These are phyloP conservation scores for Muscina levida DNA, from an alignment of 2,888 invertebrate genomes.

Conservation along the genomic window DNA sequence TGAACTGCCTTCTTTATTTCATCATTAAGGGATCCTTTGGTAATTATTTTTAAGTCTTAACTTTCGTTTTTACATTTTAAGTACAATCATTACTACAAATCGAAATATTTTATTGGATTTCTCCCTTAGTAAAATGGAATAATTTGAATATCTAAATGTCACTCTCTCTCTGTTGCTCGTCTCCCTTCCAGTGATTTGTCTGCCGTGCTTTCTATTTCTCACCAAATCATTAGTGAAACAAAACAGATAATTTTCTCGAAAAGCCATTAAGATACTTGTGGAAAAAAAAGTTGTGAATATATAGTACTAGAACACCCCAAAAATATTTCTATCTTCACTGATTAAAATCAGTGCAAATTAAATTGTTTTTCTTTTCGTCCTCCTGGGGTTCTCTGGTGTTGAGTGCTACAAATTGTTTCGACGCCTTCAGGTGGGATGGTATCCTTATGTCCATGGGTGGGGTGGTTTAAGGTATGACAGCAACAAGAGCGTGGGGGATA, in stretches of 20 bases:
- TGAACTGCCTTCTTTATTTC: too few species aligned
- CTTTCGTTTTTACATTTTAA: too few species aligned
- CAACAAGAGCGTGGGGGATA: too few species aligned
- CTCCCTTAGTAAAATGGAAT: slow-evolving; percentile 6
- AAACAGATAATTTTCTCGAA: not conserved
- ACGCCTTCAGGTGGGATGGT: not conserved
- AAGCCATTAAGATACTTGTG: slow-evolving; percentile 27
- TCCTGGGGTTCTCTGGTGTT: slow-evolving; percentile 2
- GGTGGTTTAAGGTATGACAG: too few species aligned
- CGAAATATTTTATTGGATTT: not conserved
- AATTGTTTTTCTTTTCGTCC: slow-evolving; percentile 40
- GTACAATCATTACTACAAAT: too few species aligned
- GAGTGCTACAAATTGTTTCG: not conserved
- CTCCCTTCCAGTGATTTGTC: not conserved
- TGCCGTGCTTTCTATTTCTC: not conserved
- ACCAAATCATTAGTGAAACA: slow-evolving; percentile 8
- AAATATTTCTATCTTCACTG: slow-evolving; percentile 27
- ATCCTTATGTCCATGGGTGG: not conserved
- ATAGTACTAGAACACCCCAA: too few species aligned
- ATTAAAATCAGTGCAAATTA: slow-evolving; percentile 56
- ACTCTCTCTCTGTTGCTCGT: not conserved
- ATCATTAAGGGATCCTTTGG: too few species aligned
- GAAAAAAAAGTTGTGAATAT: too few species aligned
- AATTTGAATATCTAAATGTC: slow-evolving; percentile 12
- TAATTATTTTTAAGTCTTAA: too few species aligned